Evolutionary conservation across 2,797 vertebrate species (phyloP).

Genomic region (Coranthus polyacanthus): DNA sequence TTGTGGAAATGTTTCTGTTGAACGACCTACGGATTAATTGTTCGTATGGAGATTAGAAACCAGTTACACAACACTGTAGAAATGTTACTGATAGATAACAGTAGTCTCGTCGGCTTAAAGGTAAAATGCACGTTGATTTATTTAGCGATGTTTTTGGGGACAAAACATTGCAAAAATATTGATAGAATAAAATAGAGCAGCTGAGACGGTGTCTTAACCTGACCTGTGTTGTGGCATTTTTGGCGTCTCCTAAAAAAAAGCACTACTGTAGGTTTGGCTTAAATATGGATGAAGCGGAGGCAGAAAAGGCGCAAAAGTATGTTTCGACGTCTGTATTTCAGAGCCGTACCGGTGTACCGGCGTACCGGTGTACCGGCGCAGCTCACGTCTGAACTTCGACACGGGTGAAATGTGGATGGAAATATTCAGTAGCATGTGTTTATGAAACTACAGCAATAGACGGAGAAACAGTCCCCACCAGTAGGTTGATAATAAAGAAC

Average conservation of each 20-base stretch:
- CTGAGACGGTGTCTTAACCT: no score
- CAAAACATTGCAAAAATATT: not conserved
- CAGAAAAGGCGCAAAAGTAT: not conserved
- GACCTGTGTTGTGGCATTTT: no score
- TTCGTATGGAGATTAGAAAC: not conserved
- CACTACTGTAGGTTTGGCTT: not conserved
- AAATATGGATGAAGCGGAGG: not conserved
- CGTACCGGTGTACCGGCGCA: not conserved
- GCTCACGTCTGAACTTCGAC: not conserved
- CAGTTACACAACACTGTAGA: not conserved
- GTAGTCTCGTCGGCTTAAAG: not conserved
- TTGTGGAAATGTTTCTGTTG: no score
- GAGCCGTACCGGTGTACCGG: no score
- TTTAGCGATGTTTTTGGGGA: not conserved
- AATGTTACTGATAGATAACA: slow-evolving; percentile 1
- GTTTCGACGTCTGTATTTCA: no score
- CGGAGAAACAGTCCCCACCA: not conserved
- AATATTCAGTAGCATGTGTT: slow-evolving; percentile 7
- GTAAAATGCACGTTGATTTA: not conserved
- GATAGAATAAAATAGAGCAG: not conserved
- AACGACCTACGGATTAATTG: not conserved
- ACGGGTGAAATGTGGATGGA: not conserved
- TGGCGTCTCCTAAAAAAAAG: not conserved
- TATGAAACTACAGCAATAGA: not conserved
- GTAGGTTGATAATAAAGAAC: no score